These are phyloP conservation scores for Coboldia fuscipes DNA, from an alignment of 1,140 invertebrate species.

Conservation along the genomic window DNA sequence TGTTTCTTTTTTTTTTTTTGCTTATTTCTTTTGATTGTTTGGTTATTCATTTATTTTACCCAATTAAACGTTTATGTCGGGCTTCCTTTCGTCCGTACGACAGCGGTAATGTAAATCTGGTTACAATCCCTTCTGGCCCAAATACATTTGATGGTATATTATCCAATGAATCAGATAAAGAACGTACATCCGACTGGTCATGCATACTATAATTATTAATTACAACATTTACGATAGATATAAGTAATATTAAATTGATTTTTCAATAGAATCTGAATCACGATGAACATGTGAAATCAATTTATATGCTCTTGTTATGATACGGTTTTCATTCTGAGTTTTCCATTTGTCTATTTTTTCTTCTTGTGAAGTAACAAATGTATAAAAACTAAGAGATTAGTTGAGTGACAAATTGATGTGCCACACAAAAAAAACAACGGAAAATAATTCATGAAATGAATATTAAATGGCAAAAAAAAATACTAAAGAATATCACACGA, in stretches of 20 bases:
- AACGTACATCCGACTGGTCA: constrained; percentile 23
- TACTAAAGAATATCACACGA: too few relatives aligned
- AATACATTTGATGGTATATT: constrained; percentile 23
- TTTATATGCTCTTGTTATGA: too few relatives aligned
- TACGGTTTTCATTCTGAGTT: constrained; percentile 5
- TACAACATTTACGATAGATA: background rate
- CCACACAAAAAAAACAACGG: constrained; percentile 3
- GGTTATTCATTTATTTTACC: constrained; percentile 20
- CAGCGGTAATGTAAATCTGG: constrained; percentile 33
- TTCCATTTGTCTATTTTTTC: constrained; percentile 3
- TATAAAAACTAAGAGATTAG: constrained; percentile 2
- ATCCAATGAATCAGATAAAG: constrained; percentile 22
- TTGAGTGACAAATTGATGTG: background rate
- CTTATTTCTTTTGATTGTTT: background rate
- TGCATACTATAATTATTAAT: constrained; percentile 15
- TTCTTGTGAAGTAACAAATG: background rate
- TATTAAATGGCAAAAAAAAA: too few relatives aligned
- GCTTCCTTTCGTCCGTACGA: constrained; percentile 35
- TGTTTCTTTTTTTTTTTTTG: background rate
- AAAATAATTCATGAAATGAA: too few relatives aligned
- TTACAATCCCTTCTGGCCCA: constrained; percentile 22
- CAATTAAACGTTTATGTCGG: constrained; percentile 33
- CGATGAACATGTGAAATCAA: too few relatives aligned
- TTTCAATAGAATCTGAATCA: background rate
- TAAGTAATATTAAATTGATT: constrained; percentile 13